phyloP scores from a whole-genome alignment of 2,888 invertebrate species.

The Priocnemis perturbator region DNA sequence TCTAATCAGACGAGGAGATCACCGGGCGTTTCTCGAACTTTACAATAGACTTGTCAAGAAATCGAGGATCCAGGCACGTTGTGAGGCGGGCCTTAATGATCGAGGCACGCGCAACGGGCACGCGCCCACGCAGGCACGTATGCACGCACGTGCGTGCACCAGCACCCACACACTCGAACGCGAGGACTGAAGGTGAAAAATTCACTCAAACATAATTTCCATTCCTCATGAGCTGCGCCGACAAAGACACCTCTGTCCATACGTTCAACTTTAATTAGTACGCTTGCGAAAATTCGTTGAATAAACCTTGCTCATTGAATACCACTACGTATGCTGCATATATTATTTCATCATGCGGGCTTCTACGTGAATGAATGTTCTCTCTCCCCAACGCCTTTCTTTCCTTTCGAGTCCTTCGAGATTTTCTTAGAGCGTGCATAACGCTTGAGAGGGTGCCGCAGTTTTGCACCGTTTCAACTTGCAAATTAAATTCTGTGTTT shows the following conservation, averaged over 20 bases:
- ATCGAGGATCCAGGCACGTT: neutral
- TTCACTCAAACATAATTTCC: neutral
- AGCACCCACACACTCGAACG: constrained; percentile 1
- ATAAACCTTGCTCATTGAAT: neutral
- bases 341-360: no score
- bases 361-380: no score
- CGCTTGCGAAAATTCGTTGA: neutral
- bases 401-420: no score
- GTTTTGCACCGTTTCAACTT: no score
- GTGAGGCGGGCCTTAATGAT: constrained; percentile 15
- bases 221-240: neutral
- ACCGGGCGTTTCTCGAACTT: neutral
- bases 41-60: neutral
- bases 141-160: neutral
- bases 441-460: no score
- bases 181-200: constrained; percentile 3
- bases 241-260: neutral
- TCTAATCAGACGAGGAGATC: neutral
- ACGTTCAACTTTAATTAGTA: neutral
- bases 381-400: no score
- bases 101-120: constrained; percentile 28
- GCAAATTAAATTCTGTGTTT: no score
- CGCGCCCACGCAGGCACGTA: constrained; percentile 46
- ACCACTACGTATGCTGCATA: no score
- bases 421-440: no score